phyloP scores from a whole-genome alignment of 2,888 invertebrate species.

The Plagodis pulveraria region DNA sequence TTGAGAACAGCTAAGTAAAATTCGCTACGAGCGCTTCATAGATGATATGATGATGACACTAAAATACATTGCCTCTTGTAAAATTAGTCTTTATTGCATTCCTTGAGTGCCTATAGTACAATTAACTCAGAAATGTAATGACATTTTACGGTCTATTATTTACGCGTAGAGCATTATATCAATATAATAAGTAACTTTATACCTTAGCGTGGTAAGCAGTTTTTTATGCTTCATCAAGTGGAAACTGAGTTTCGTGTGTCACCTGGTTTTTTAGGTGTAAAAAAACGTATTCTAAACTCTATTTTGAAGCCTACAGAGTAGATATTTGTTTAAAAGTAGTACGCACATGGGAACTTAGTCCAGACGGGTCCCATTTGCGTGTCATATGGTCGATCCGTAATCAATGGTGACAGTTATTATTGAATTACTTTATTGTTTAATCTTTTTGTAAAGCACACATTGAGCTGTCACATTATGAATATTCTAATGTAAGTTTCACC shows the following conservation, averaged over 20 bases:
- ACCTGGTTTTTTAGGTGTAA: slow-evolving; percentile 55
- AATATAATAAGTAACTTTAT: slow-evolving; percentile 58
- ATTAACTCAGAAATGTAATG: no score
- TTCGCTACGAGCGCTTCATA: no score
- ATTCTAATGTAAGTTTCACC: no score
- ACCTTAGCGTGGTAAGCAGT: slow-evolving; percentile 68
- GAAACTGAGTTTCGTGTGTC: slow-evolving; percentile 74
- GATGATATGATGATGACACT: no score
- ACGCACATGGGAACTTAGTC: slow-evolving; percentile 57
- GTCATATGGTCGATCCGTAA: slow-evolving; percentile 61
- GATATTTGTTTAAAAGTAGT: slow-evolving; percentile 42
- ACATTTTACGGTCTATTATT: slow-evolving; percentile 10
- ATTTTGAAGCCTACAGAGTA: slow-evolving; percentile 37
- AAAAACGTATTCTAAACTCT: slow-evolving; percentile 40
- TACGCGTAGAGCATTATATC: slow-evolving; percentile 42
- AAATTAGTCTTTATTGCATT: no score
- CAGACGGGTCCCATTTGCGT: slow-evolving; percentile 55
- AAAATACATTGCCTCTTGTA: no score
- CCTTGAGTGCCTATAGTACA: no score
- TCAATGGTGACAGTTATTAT: slow-evolving; percentile 47
- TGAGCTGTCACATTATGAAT: no score
- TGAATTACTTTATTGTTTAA: slow-evolving; percentile 40
- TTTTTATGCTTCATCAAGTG: slow-evolving; percentile 78
- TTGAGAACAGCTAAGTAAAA: no score
- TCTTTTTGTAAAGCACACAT: not conserved